Conservation (phyloP, 2,888 invertebrate species). For the Pegoplata infirma region DNA sequence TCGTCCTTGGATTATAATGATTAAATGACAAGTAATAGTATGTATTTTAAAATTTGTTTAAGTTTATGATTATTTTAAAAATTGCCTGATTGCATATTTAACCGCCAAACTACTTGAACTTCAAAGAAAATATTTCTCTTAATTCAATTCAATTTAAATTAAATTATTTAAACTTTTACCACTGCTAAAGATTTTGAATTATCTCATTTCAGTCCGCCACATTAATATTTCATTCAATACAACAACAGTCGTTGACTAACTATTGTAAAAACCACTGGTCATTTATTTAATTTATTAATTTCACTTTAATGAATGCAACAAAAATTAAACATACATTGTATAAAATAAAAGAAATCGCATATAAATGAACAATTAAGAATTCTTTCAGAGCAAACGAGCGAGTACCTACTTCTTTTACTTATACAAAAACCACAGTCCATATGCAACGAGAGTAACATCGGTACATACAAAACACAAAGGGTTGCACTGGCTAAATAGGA, state of each 20-base stretch:
- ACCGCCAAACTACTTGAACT: too few relatives aligned
- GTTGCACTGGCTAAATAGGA: slow-evolving; percentile 4
- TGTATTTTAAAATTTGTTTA: too few relatives aligned
- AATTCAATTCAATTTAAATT: too few relatives aligned
- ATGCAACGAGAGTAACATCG: neutral
- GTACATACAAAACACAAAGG: slow-evolving; percentile 18
- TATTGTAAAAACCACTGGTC: slow-evolving; percentile 35
- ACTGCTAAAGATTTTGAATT: neutral
- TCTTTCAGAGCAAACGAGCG: neutral
- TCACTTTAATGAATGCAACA: slow-evolving; percentile 50
- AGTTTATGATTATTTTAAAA: too few relatives aligned
- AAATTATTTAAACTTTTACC: too few relatives aligned
- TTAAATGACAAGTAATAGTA: too few relatives aligned
- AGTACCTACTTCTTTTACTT: neutral
- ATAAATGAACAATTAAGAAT: slow-evolving; percentile 25
- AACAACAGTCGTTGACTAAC: slow-evolving; percentile 28
- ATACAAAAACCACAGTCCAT: neutral
- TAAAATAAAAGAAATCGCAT: neutral
- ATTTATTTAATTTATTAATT: slow-evolving; percentile 57
- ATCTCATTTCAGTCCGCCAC: neutral
- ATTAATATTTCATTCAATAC: too few relatives aligned
- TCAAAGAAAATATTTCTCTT: too few relatives aligned
- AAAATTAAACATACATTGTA: slow-evolving; percentile 43
- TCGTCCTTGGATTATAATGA: too few relatives aligned
- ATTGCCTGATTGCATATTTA: too few relatives aligned